Evolutionary conservation across 2,888 invertebrate species (phyloP), one percentile per base, ranked within the genome.

Genomic region (Brachypalpus laphriformis): DNA sequence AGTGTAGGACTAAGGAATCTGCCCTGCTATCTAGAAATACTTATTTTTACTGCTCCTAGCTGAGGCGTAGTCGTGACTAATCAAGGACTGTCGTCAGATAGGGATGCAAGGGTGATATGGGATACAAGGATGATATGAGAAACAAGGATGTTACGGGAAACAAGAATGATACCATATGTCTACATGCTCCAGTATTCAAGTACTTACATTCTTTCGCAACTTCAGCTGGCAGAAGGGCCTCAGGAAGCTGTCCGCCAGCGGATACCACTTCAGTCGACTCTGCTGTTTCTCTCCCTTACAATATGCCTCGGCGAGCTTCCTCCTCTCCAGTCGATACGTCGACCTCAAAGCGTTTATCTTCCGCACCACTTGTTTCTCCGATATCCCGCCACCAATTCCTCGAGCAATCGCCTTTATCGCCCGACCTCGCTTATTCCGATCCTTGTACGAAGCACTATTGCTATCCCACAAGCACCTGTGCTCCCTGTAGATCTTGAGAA

Each of bases 391-490:
- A 37, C 68, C 72, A 14, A 86, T 49, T 25, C 47, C 59, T 1
- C 59, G 31, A 0, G 76, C 66, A 2, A 86, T 81, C 5, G 37
- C 47, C 25, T 71, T 59, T 3, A 86, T 34, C 0, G 77, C 86
- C 7, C 31, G 40, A 0, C 45, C 28, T 3, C 61, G 37, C 22
- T 28, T 51, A 2, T 59, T 16, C 1, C 72, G 68, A 56, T 81
- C 56, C 37, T 68, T 77, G 3, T 63, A 82, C 0, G 56, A 54
- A 11, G 61, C 22, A 34, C 72, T 37, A 8, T 45, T 16, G 11
- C 47, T 40, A 20, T 86, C 72, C 86, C 86, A 86, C 25, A 86
- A 22, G 40, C 86, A 86, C 22, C 37, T 61, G 37, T 82, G 77
- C 9, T 72, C 47, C 22, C 40, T 31, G 16, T 86, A 86, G 28